Conservation (phyloP, 2,797 vertebrate genomes). For the Novumbra hubbsi region DNA sequence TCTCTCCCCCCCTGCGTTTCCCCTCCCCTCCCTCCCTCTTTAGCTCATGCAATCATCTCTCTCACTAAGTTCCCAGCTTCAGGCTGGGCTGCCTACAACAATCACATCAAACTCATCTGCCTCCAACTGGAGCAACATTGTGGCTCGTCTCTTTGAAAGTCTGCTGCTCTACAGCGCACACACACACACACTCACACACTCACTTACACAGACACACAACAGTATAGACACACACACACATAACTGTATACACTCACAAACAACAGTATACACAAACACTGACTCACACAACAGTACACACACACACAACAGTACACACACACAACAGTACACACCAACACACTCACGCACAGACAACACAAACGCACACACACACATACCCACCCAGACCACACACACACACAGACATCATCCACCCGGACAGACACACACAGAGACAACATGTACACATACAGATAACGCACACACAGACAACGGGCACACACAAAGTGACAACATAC, state of each 20-base stretch:
- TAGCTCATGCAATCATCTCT: slow-evolving; percentile 74
- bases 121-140: slow-evolving; percentile 55
- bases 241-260: not conserved
- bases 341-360: not conserved
- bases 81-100: slow-evolving; percentile 67
- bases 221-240: slow-evolving; percentile 9
- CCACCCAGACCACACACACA: too few relatives aligned
- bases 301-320: slow-evolving; percentile 20
- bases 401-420: not conserved
- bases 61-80: slow-evolving; percentile 60
- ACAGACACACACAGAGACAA: not conserved
- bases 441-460: not conserved
- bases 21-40: slow-evolving; percentile 53
- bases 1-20: not conserved
- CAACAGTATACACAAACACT: slow-evolving; percentile 7
- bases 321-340: slow-evolving; percentile 9
- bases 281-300: slow-evolving; percentile 21
- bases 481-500: not conserved
- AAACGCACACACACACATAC: not conserved
- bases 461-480: too few relatives aligned
- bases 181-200: not conserved
- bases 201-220: not conserved
- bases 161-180: slow-evolving; percentile 18
- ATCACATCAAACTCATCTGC: slow-evolving; percentile 72
- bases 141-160: slow-evolving; percentile 2